Percentiles rank a stretch among this genome's conserved stretches.
These are phyloP conservation scores for Pogoniulus pusillus DNA, from an alignment of 2,797 vertebrate genomes.

Conservation along the genomic window DNA sequence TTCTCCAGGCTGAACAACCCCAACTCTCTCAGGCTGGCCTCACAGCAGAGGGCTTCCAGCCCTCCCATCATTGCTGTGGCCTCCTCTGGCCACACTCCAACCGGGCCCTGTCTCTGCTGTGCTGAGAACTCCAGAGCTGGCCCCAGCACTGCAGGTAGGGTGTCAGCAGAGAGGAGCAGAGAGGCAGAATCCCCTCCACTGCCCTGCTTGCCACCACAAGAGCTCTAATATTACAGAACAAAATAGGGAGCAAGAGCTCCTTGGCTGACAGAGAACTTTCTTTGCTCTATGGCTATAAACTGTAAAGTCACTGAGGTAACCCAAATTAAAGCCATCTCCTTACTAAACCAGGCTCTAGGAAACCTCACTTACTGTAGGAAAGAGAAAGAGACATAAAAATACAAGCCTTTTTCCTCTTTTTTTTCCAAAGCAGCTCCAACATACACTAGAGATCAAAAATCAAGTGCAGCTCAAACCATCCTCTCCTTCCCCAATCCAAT, in stretches of 20 bases:
- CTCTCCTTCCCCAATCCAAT: background rate
- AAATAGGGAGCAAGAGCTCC: background rate
- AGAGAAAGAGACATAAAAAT: background rate
- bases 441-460: background rate
- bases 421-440: background rate
- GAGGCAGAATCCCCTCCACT: no score
- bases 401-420: background rate
- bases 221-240: background rate
- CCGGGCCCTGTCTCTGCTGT: no score
- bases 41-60: no score
- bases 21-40: no score
- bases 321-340: background rate
- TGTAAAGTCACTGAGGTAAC: background rate
- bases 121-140: no score
- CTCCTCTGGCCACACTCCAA: no score
- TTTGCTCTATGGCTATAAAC: background rate
- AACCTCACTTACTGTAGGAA: background rate
- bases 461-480: background rate
- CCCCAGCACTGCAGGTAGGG: no score
- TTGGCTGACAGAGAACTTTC: background rate
- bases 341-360: background rate
- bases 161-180: no score
- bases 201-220: no score
- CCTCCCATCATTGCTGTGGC: no score
- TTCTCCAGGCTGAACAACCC: no score